Base-by-base conservation (phyloP, 2,113 vertebrate genomes). In the Argyrosomus japonicus region DNA sequence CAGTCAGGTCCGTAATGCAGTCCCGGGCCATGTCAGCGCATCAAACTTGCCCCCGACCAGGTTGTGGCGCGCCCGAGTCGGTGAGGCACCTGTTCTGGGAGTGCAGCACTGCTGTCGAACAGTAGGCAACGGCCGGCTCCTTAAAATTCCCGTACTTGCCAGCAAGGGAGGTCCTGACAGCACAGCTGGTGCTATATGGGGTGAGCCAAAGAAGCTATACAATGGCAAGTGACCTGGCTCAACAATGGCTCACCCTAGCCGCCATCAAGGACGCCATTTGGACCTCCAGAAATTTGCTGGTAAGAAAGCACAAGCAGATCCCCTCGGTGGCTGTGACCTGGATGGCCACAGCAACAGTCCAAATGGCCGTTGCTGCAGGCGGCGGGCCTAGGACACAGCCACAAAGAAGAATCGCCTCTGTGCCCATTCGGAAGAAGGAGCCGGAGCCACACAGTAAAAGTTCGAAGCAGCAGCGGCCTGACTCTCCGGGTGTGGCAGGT, bases 261-360 rank as follows among this genome's bases (percentile, higher is more conserved):
- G 74, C 74, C 65, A 77, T 83, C 10, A 77, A 71, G 48, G 73
- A 83, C 14, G 36, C 65, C 72, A 76, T 56, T 1, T 82, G 72
- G 79, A 53, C 62, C 63, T 82, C 72, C 64, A 75, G 64, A 54
- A 82, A 82, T 47, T n/a, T 82, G 80, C 45, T 82, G 80, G 80
- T 50, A 57, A 77, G 65, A 3, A 82, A 32, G 81, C 81, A 71
- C 65, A 83, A 13, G 73, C 68, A 69, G 80, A 82, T 70, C 64
- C 67, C 74, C 80, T 68, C 74, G 25, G 51, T 36, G 50, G 60
- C 43, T 78, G 75, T 78, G 81, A 25, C 67, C 68, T 21, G 15
- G 1, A 78, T 65, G 68, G 58, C 74, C 0, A 18, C 58, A 40
- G 73, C 27, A 0, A 51, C 60, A 3, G 43, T 48, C 57, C 8